Base-by-base conservation (phyloP, 2,113 vertebrate genomes). In the Hippocampus barbouri region DNA sequence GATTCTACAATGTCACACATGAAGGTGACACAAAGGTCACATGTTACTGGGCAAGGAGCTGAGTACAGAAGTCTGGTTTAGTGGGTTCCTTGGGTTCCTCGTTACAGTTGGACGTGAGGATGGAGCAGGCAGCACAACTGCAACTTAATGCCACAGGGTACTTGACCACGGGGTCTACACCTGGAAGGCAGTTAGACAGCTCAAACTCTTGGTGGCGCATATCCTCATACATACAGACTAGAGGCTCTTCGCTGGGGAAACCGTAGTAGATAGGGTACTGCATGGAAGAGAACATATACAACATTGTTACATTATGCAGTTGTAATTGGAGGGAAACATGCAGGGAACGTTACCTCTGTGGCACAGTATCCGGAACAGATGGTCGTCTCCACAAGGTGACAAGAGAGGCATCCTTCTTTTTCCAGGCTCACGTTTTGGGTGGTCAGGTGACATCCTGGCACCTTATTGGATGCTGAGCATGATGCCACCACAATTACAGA, bases 171-270 rank as follows among this genome's bases (percentile, higher is more conserved):
- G 68, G 68, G 68, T 69, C 53, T 3, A 69, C 68, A 11, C 68
- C 68, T 40, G 68, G 53, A 16, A 54, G 49, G 21, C 68, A 69
- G 53, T 69, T 20, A 30, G 68, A 56, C 53, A 69, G 68, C 34
- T 40, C n/a, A 14, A 57, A 38, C 18, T 40, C 34, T 40, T 54
- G 18, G 53, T 69, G 53, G 16, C 8, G 18, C 27, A 57, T 30
- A 5, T 23, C 18, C 34, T 57, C 30, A 45, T 69, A 69, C 34
- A 41, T 40, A 53, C 68, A 69, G 2, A 53, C 68, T 1, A 38
- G 21, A 45, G 64, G 41, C 43, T 14, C 10, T 27, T 45, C 41
- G n/a, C 41, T 45, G 23, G 43, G 43, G n/a, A 23, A 18, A 8
- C 23, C 64, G 23, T 47, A 61, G 64, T 4, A 66, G 23, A 66